Percentiles rank a stretch among this genome's conserved stretches.
phyloP scores from a whole-genome alignment of 2,113 vertebrate species.

The Scalopus aquaticus region DNA sequence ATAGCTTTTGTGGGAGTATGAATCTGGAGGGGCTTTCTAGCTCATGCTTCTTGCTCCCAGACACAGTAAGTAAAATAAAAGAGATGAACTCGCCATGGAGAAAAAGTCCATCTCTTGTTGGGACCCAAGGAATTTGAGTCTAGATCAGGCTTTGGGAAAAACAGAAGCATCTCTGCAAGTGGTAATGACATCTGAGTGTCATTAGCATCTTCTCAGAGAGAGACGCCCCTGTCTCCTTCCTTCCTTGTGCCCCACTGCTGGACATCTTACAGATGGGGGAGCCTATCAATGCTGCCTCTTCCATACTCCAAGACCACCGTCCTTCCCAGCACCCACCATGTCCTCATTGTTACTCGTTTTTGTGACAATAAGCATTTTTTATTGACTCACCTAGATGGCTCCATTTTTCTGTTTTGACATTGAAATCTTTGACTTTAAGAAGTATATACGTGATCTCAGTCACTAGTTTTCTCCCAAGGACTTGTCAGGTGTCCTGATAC shows the following conservation, averaged over 20 bases:
- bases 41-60: neutral
- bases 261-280: no score
- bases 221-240: neutral
- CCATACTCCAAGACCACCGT: fast-evolving
- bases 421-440: neutral
- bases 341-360: neutral
- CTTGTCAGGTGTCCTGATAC: neutral
- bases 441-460: neutral
- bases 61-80: neutral
- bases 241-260: neutral
- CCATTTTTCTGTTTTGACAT: neutral
- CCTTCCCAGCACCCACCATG: neutral
- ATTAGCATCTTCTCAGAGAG: neutral
- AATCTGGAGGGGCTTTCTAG: neutral
- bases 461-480: neutral
- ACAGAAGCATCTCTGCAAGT: neutral
- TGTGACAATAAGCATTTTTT: neutral
- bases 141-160: neutral
- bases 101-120: neutral
- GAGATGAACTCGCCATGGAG: neutral
- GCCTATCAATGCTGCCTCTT: neutral
- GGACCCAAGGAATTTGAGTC: neutral
- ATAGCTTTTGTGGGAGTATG: neutral
- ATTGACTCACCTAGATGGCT: neutral
- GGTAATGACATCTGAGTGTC: neutral